Conservation (phyloP, 2,113 vertebrate genomes). For the Mobula birostris region DNA sequence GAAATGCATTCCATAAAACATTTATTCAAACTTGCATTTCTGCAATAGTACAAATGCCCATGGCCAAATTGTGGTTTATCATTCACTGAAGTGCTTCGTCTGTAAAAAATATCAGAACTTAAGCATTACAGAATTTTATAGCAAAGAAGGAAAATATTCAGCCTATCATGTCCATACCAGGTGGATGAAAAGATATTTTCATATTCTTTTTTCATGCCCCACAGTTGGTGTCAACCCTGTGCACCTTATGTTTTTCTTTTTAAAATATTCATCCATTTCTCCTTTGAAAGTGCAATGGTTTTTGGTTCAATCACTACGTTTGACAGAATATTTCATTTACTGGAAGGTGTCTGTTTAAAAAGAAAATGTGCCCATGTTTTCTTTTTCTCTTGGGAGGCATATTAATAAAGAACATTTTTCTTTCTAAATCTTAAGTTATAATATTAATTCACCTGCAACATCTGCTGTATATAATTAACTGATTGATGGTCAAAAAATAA, state of each 20-base stretch:
- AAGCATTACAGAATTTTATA: not conserved
- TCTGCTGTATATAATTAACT: not conserved
- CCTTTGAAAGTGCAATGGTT: not conserved
- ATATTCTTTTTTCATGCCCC: not conserved
- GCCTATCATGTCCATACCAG: not conserved
- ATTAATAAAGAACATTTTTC: not conserved
- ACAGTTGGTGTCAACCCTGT: no score
- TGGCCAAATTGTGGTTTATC: not conserved
- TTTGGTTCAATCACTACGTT: not conserved
- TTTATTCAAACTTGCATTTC: not conserved
- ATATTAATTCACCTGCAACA: not conserved
- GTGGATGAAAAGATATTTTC: not conserved
- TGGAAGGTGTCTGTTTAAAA: not conserved
- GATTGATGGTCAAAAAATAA: not conserved
- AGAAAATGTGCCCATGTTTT: not conserved
- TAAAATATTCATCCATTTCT: not conserved
- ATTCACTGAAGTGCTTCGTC: not conserved
- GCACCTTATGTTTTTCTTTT: not conserved
- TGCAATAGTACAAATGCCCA: not conserved
- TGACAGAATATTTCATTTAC: not conserved
- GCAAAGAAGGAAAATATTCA: not conserved
- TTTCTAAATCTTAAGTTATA: not conserved
- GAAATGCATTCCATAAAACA: not conserved
- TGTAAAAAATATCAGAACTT: not conserved
- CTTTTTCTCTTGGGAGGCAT: not conserved